A percentile compares a stretch with the other conserved stretches of the same genome.
phyloP scores from a whole-genome alignment of 2,888 invertebrate genomes.

The Meliscaeva auricollis region DNA sequence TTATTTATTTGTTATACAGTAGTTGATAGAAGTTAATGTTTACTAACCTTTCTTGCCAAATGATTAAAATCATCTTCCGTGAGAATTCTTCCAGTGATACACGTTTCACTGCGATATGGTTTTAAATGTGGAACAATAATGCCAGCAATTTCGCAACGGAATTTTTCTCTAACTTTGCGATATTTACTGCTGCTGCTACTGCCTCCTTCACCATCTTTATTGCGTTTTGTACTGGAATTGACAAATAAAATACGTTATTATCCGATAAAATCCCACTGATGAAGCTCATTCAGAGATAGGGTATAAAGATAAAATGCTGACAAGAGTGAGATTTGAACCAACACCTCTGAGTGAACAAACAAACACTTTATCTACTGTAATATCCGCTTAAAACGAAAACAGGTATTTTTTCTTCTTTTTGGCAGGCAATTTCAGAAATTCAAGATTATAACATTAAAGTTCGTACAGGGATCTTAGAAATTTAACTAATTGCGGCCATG shows the following conservation, averaged over 20 bases:
- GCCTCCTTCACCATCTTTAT: slow-evolving; percentile 74
- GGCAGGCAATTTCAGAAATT: no score
- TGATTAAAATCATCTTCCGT: slow-evolving; percentile 97
- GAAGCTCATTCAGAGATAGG: no score
- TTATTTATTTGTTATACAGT: neutral
- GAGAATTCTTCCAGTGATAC: slow-evolving; percentile 92
- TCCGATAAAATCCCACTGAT: neutral
- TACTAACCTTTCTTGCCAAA: slow-evolving; percentile 94
- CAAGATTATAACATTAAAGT: no score
- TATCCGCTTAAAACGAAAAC: no score
- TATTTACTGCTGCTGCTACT: slow-evolving; percentile 85
- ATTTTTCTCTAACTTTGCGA: slow-evolving; percentile 93
- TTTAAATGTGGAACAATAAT: slow-evolving; percentile 94
- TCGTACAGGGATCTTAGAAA: no score
- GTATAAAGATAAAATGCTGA: no score
- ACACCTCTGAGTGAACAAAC: no score
- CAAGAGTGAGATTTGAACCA: no score
- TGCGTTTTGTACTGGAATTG: slow-evolving; percentile 77
- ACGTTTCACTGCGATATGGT: slow-evolving; percentile 95
- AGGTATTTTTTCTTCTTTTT: no score
- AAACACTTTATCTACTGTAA: no score
- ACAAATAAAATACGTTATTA: neutral
- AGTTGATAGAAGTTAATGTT: neutral
- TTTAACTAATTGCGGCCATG: no score
- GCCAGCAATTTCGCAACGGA: slow-evolving; percentile 91